Conservation (phyloP, 1,140 invertebrate species). For the Archivesica marissinica region DNA sequence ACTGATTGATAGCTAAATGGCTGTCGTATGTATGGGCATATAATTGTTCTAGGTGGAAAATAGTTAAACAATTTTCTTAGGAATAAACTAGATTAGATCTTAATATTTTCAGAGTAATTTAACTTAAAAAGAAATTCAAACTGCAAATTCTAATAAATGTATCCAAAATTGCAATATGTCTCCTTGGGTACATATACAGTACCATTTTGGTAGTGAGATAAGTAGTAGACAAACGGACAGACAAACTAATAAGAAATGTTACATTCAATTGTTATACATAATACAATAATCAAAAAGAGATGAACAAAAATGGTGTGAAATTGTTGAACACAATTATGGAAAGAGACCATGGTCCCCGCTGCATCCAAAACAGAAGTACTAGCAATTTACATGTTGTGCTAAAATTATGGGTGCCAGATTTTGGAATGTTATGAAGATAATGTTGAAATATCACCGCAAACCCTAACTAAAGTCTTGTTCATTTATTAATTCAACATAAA, state of each 20-base stretch:
- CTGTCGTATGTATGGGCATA: too few species aligned
- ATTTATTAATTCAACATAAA: not conserved
- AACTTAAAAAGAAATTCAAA: too few species aligned
- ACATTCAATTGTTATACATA: not conserved
- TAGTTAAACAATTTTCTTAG: too few species aligned
- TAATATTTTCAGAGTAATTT: too few species aligned
- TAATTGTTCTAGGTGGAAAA: too few species aligned
- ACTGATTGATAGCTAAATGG: too few species aligned
- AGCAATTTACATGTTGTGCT: slow-evolving; percentile 23
- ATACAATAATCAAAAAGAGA: not conserved
- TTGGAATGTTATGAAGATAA: slow-evolving; percentile 1
- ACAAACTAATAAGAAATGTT: not conserved
- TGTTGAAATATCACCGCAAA: not conserved
- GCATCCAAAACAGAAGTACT: slow-evolving; percentile 40
- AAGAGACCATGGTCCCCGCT: slow-evolving; percentile 51
- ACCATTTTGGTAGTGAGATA: too few species aligned
- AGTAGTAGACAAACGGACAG: not conserved
- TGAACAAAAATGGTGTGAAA: slow-evolving; percentile 7
- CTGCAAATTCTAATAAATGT: too few species aligned
- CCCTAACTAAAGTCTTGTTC: not conserved
- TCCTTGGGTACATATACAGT: too few species aligned
- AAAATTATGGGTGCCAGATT: slow-evolving; percentile 43
- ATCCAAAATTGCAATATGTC: too few species aligned
- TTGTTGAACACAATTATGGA: slow-evolving; percentile 59
- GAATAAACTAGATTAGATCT: too few species aligned